phyloP scores from a whole-genome alignment of 2,797 vertebrate species.

The Crenuchus spilurus region DNA sequence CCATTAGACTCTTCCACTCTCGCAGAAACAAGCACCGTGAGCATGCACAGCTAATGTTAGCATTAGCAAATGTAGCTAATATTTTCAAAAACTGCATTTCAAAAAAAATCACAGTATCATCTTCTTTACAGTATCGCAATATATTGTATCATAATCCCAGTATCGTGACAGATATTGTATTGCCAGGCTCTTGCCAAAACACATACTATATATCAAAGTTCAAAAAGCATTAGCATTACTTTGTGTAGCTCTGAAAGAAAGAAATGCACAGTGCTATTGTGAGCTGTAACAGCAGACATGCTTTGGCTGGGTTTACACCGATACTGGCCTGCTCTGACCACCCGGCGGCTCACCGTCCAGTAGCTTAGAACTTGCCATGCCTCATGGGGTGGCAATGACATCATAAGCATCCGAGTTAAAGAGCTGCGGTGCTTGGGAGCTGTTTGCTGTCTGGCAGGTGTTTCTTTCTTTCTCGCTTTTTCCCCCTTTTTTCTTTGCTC shows the following conservation, averaged over 20 bases:
- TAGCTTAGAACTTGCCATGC: constrained; percentile 55
- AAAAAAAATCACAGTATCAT: no score
- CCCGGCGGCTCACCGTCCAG: constrained; percentile 49
- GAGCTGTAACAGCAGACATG: constrained; percentile 34
- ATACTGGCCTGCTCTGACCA: constrained; percentile 25
- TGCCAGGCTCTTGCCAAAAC: no score
- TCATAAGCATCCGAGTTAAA: constrained; percentile 48
- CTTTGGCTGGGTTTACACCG: constrained; percentile 46
- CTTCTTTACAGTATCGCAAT: no score
- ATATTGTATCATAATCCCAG: no score
- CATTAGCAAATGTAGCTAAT: no score
- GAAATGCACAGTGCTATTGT: neutral
- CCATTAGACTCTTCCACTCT: no score
- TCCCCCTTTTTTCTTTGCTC: constrained; percentile 47
- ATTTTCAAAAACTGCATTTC: no score
- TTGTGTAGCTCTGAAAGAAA: constrained; percentile 32
- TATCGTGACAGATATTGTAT: no score
- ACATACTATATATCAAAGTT: neutral
- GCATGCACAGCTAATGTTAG: no score
- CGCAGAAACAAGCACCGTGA: no score
- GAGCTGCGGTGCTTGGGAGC: constrained; percentile 49
- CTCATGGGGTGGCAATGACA: constrained; percentile 59
- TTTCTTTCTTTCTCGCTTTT: constrained; percentile 55
- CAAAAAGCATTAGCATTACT: neutral
- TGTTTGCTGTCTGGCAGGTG: constrained; percentile 62